Conservation (phyloP, 2,113 vertebrate species). For the Sceloporus undulatus region DNA sequence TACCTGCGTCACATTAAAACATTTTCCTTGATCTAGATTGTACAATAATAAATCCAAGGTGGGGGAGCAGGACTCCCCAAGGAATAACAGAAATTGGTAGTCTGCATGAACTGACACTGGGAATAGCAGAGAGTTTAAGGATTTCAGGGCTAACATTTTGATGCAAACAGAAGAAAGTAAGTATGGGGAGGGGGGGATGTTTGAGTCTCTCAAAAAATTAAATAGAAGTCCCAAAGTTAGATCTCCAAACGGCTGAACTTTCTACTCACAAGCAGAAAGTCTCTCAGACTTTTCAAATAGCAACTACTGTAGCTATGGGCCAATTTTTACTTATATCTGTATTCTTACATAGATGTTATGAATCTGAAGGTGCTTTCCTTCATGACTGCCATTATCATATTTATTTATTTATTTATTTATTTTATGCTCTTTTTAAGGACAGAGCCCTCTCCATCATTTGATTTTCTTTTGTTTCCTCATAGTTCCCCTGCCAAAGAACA, state of each 20-base stretch:
- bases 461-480: neutral
- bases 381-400: neutral
- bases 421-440: neutral
- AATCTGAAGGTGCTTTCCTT: neutral
- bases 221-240: neutral
- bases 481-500: conserved; percentile 1
- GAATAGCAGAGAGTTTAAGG: neutral
- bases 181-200: neutral
- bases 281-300: neutral
- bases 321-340: conserved; percentile 30
- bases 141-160: neutral
- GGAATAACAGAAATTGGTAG: neutral
- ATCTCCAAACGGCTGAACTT: neutral
- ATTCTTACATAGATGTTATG: neutral
- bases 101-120: neutral
- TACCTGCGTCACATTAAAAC: neutral
- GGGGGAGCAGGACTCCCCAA: neutral
- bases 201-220: neutral
- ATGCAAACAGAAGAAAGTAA: neutral
- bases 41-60: neutral
- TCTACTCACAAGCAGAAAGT: neutral
- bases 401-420: neutral
- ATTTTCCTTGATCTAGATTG: neutral
- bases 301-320: neutral
- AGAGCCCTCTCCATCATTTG: neutral